Conservation (phyloP, 2,888 invertebrate species). For the Catotricha subobsoleta region DNA sequence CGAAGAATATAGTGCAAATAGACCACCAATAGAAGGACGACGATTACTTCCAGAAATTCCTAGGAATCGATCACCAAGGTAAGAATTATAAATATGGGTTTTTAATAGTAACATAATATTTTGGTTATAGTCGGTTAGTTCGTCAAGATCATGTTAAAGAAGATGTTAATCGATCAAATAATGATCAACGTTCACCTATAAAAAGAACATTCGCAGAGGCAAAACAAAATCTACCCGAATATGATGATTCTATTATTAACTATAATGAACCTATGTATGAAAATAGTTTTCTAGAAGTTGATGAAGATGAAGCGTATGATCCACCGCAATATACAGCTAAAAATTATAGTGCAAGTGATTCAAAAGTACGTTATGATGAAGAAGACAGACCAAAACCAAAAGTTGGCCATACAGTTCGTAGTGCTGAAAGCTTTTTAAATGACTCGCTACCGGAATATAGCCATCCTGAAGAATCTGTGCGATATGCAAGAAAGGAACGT, state of each 20-base stretch:
- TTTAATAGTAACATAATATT: not conserved
- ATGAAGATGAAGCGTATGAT: constrained; percentile 15
- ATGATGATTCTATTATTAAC: constrained; percentile 17
- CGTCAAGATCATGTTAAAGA: constrained; percentile 27
- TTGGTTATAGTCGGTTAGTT: constrained; percentile 19
- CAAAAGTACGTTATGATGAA: constrained; percentile 2
- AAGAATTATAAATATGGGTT: not conserved
- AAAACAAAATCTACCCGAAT: constrained; percentile 23
- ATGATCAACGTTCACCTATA: constrained; percentile 10
- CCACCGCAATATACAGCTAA: not conserved
- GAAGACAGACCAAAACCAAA: constrained; percentile 4
- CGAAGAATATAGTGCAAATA: constrained; percentile 26
- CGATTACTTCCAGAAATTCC: constrained; percentile 26
- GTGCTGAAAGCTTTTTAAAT: constrained; percentile 10
- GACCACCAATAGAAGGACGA: constrained; percentile 19
- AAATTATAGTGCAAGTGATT: not conserved
- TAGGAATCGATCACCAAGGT: constrained; percentile 17
- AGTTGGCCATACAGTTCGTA: constrained; percentile 13
- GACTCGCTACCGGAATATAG: constrained; percentile 8
- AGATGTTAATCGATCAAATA: constrained; percentile 12
- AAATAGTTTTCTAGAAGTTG: constrained; percentile 23
- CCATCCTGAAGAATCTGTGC: constrained; percentile 13
- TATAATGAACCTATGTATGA: constrained; percentile 15
- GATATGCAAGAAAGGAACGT: constrained; percentile 12
- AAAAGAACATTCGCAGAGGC: constrained; percentile 25